Percentiles rank a stretch among this genome's conserved stretches.
phyloP scores from a whole-genome alignment of 2,888 invertebrate species.

The Pristionchus maxplancki region DNA sequence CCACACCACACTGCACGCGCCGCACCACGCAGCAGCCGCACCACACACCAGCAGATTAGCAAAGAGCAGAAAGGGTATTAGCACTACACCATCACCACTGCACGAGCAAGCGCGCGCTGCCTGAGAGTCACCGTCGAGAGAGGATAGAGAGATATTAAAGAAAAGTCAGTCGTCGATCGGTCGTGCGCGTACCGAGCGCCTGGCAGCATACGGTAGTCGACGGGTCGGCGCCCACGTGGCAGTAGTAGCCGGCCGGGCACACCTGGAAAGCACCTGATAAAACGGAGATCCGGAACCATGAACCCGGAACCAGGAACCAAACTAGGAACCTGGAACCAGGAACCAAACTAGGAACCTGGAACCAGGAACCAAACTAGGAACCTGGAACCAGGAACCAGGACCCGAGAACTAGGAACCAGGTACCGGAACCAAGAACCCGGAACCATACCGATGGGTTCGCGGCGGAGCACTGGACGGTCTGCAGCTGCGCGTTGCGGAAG shows the following conservation, averaged over 20 bases:
- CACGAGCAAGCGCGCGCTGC: not conserved
- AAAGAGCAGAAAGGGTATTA: constrained; percentile 8
- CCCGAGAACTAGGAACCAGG: no score
- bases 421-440: no score
- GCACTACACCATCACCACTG: constrained; percentile 46
- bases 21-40: not conserved
- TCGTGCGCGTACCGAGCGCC: constrained; percentile 63
- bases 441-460: constrained; percentile 56
- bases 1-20: constrained; percentile 39
- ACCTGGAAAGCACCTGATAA: constrained; percentile 46
- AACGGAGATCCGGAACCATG: no score
- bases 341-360: no score
- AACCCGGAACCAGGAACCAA: no score
- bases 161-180: constrained; percentile 27
- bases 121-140: constrained; percentile 21
- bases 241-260: constrained; percentile 75
- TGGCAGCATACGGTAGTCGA: constrained; percentile 75
- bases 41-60: constrained; percentile 17
- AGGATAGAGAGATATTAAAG: constrained; percentile 32
- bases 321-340: no score
- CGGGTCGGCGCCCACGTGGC: constrained; percentile 74
- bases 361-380: no score
- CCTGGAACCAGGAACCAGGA: no score
- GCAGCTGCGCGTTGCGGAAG: constrained; percentile 61
- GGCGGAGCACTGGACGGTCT: constrained; percentile 73